Base-by-base conservation (phyloP, 2,113 vertebrate species). In the Microcebus murinus region DNA sequence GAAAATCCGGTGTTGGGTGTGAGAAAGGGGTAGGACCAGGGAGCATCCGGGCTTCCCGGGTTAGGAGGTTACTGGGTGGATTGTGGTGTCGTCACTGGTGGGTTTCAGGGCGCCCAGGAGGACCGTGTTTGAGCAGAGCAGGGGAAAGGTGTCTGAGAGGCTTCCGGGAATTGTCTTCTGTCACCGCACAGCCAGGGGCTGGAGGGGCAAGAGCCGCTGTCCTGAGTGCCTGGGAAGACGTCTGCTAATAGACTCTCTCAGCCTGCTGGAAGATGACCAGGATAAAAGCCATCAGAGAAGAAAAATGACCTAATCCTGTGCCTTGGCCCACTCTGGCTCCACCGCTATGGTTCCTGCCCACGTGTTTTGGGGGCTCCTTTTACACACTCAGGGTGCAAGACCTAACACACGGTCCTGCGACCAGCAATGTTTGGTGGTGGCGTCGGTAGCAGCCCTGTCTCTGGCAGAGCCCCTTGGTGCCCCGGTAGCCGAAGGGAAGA, bases 1-100 rank as follows among this genome's bases (percentile, higher is more conserved):
- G 39, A n/a, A 80, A 39, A 31, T 73, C 57, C 39, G 25, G 23
- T 7, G 9, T 48, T 81, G 23, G 13, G 50, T 63, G 10, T 77
- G 73, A 63, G 31, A 68, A 6, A 48, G 6, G 9, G 18, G 6
- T 18, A 8, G 39, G 59, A 36, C 23, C 12, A 23, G 25, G 42
- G 29, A 11, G 36, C 0, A 0, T 13, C 23, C n/a, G 0, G 25
- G 27, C 36, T 10, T 42, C 36, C 23, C 36, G 15, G 17, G 4
- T 29, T 6, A 25, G 39, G n/a, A 31, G 36, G 25, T 79, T 7
- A 18, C 25, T 8, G 1, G 10, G 21, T n/a, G 25, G 6, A 1
- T 21, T 34, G 14, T 0, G 14, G 31, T 4, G 4, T 23, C 68
- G 4, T 23, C 68, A 5, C 2, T 2, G 27, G 42, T 10, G 45